Percentiles rank a stretch among this genome's conserved stretches.
phyloP scores from a whole-genome alignment of 2,888 invertebrate genomes.

The Iselma pallidipennis region DNA sequence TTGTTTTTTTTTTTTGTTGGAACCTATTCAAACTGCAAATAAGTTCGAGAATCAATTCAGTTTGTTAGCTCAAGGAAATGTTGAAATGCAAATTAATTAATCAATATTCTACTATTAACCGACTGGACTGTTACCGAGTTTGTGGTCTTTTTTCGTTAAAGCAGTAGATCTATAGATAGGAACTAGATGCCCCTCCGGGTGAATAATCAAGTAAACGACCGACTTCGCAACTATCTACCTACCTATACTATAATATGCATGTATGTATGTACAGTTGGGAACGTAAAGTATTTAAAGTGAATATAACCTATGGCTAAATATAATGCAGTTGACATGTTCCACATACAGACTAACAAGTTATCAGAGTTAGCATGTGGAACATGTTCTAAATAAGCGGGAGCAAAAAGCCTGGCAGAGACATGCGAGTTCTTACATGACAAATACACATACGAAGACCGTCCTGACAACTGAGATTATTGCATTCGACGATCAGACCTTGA shows the following conservation, averaged over 20 bases:
- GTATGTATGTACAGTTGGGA: background rate
- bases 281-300: conserved; percentile 25
- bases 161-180: background rate
- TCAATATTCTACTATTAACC: background rate
- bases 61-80: no score
- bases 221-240: background rate
- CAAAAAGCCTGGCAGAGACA: conserved; percentile 33
- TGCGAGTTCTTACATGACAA: conserved; percentile 35
- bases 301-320: conserved; percentile 37
- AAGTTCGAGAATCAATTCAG: no score
- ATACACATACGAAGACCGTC: conserved; percentile 31
- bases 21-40: no score
- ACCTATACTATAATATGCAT: background rate
- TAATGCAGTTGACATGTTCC: conserved; percentile 40
- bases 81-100: background rate
- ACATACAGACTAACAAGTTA: conserved; percentile 37
- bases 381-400: conserved; percentile 38
- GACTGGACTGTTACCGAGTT: background rate
- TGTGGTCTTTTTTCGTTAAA: background rate
- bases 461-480: conserved; percentile 43
- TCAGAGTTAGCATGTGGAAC: conserved; percentile 38
- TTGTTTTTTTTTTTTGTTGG: no score
- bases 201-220: background rate
- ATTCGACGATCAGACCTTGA: conserved; percentile 43
- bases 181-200: background rate